phyloP scores from a whole-genome alignment of 2,113 vertebrate genomes.

The human region DNA sequence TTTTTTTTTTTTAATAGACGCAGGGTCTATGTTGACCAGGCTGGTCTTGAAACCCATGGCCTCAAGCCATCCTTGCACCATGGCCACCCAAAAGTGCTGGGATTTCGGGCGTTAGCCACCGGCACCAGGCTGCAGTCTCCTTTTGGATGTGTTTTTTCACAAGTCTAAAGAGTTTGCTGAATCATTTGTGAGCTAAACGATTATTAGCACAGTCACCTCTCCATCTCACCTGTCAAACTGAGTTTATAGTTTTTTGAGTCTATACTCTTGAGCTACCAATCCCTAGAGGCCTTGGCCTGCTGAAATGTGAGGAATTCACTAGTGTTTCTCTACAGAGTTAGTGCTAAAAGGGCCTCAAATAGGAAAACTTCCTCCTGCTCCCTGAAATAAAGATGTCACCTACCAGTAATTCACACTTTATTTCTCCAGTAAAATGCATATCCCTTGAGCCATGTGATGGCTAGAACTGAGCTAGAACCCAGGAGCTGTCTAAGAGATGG shows the following conservation, averaged over 20 bases:
- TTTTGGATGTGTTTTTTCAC: background rate
- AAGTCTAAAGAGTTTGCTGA: background rate
- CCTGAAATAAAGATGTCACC: slow-evolving; percentile 17
- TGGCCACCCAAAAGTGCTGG: background rate
- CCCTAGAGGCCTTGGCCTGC: background rate
- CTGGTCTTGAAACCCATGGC: background rate
- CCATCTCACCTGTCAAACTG: background rate
- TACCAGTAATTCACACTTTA: background rate
- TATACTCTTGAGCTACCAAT: background rate
- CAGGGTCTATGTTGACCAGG: background rate
- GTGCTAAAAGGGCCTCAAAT: background rate
- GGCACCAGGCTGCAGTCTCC: background rate
- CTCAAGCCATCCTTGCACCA: background rate
- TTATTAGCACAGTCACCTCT: background rate
- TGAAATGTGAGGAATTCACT: background rate
- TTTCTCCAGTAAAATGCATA: slow-evolving; percentile 25
- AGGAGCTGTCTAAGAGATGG: slow-evolving; percentile 15
- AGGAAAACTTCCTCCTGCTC: background rate
- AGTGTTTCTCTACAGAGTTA: slow-evolving; percentile 7
- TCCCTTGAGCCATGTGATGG: background rate
- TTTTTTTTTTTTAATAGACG: background rate
- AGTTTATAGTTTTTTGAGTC: background rate
- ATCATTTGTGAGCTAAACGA: background rate
- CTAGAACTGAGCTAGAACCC: slow-evolving; percentile 9
- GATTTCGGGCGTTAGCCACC: background rate